Conservation (phyloP, 2,797 vertebrate species). For the Scolopax bukidnonensis region DNA sequence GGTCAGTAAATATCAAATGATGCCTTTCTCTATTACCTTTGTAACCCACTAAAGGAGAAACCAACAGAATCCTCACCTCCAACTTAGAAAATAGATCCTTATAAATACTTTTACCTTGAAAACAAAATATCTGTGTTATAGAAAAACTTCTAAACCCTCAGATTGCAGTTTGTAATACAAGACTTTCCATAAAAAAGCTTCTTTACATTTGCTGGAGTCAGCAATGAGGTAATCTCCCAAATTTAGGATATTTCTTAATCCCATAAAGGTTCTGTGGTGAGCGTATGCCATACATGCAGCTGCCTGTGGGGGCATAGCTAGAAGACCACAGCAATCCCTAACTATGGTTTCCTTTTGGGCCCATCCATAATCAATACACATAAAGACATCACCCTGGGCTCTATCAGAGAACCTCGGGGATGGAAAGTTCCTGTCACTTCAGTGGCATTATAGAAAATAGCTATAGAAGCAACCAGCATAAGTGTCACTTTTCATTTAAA, state of each 20-base stretch:
- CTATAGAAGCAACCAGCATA: too few species aligned
- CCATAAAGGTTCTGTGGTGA: not conserved
- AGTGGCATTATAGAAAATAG: not conserved
- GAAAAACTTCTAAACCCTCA: not conserved
- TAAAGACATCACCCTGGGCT: not conserved
- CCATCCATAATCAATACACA: rapidly evolving
- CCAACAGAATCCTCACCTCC: not conserved
- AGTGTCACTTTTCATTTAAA: not conserved
- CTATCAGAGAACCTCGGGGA: not conserved
- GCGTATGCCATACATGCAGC: not conserved
- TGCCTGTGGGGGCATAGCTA: not conserved
- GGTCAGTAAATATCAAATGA: not conserved
- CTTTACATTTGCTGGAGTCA: not conserved
- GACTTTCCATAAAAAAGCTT: not conserved
- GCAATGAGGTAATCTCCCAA: not conserved
- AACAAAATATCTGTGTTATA: not conserved
- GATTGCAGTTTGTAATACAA: not conserved
- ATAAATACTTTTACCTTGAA: not conserved
- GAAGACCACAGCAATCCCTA: not conserved
- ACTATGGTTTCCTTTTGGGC: not conserved
- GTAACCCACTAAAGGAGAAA: not conserved
- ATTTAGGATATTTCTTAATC: not conserved
- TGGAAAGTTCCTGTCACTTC: too few species aligned
- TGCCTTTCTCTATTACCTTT: not conserved
- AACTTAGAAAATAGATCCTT: not conserved